A percentile compares a stretch with the other conserved stretches of the same genome.
Evolutionary conservation across 1,140 invertebrate genomes (phyloP).

Genomic region (Zaprionus inermis): DNA sequence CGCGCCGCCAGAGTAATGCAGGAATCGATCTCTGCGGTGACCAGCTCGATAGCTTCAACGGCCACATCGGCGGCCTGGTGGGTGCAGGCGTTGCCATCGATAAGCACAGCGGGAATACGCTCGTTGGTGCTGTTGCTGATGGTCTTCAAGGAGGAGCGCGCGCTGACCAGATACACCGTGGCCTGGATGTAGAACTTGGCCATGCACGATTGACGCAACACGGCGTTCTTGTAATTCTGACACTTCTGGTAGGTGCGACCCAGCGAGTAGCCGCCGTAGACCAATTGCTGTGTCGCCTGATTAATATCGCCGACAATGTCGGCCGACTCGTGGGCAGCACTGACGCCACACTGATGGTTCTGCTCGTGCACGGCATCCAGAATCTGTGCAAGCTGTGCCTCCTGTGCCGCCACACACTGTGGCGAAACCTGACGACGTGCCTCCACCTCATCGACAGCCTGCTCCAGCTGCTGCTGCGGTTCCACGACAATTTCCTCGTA

Average conservation of each 20-base stretch:
- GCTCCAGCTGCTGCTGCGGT: constrained; percentile 68
- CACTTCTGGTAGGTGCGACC: constrained; percentile 58
- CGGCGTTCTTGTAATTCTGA: constrained; percentile 50
- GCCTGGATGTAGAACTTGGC: constrained; percentile 54
- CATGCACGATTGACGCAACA: constrained; percentile 56
- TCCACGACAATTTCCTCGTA: constrained; percentile 72
- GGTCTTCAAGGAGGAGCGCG: constrained; percentile 67
- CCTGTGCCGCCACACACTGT: constrained; percentile 67
- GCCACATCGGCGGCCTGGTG: constrained; percentile 59
- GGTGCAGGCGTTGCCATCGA: constrained; percentile 67
- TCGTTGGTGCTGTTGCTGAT: constrained; percentile 60
- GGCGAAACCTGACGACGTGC: constrained; percentile 52
- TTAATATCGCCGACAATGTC: constrained; percentile 61
- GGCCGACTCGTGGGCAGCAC: constrained; percentile 55
- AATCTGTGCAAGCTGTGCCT: constrained; percentile 47
- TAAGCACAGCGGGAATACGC: constrained; percentile 62
- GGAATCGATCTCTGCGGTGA: constrained; percentile 53
- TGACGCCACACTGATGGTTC: constrained; percentile 47
- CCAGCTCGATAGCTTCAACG: constrained; percentile 46
- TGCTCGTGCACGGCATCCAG: constrained; percentile 64
- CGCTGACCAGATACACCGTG: constrained; percentile 55
- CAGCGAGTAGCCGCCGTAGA: constrained; percentile 63
- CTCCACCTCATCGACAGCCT: constrained; percentile 60
- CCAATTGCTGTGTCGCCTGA: constrained; percentile 65
- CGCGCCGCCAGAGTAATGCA: constrained; percentile 48